Conservation (phyloP, 2,888 invertebrate genomes). For the Xanthia togata region DNA sequence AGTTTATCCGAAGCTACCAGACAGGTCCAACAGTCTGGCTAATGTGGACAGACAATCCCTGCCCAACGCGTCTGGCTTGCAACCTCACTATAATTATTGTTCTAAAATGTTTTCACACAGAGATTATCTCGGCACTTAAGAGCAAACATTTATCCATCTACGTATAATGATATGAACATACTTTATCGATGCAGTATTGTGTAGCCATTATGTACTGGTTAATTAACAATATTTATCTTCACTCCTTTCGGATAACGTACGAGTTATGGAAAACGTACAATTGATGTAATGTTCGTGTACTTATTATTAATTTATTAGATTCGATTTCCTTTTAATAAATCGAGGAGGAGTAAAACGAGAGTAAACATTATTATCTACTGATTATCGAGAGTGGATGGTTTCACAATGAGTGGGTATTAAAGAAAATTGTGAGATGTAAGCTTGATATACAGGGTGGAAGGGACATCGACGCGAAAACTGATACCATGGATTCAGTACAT, state of each 20-base stretch:
- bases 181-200: constrained; percentile 5
- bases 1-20: neutral
- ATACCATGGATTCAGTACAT: too few species aligned
- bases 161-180: neutral
- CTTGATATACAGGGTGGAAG: too few species aligned
- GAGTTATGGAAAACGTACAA: neutral
- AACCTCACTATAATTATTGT: neutral
- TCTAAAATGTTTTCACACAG: neutral
- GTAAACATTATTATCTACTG: too few species aligned
- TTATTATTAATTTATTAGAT: too few species aligned
- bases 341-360: too few species aligned
- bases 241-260: neutral
- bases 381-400: too few species aligned
- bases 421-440: neutral
- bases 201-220: neutral
- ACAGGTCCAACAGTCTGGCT: neutral
- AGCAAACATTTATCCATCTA: neutral
- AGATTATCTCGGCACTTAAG: neutral
- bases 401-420: neutral
- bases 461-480: too few species aligned
- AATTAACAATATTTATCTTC: constrained; percentile 8
- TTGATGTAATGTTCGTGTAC: neutral
- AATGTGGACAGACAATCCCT: neutral
- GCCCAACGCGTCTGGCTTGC: neutral
- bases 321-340: neutral